Evolutionary conservation across 2,797 vertebrate species (phyloP).

Genomic region (Gadopsis marmoratus): DNA sequence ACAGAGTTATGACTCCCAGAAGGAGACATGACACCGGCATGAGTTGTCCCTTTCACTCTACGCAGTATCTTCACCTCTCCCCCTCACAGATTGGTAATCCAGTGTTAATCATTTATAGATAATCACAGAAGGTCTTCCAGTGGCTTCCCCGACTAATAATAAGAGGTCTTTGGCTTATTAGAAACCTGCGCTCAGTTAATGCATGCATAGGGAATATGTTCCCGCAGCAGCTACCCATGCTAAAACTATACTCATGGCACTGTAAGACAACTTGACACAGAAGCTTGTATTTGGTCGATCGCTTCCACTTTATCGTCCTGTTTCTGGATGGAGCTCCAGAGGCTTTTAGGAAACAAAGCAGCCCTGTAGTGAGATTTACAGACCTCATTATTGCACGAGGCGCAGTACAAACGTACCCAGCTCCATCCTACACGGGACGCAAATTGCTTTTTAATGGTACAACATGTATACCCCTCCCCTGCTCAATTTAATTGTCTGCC

Average conservation of each 20-base stretch:
- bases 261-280: slow-evolving; percentile 7
- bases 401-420: slow-evolving; percentile 10
- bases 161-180: background rate
- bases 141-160: background rate
- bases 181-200: background rate
- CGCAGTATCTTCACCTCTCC: background rate
- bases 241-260: background rate
- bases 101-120: background rate
- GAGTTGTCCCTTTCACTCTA: background rate
- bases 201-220: background rate
- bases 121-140: background rate
- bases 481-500: slow-evolving; percentile 67
- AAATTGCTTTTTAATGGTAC: slow-evolving; percentile 69
- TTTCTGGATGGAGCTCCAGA: slow-evolving; percentile 26
- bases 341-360: slow-evolving; percentile 34
- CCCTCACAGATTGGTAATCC: background rate
- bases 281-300: background rate
- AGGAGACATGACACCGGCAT: background rate
- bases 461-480: slow-evolving; percentile 53
- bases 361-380: slow-evolving; percentile 47
- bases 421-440: slow-evolving; percentile 28
- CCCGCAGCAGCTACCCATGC: background rate
- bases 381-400: slow-evolving; percentile 44
- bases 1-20: background rate
- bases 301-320: slow-evolving; percentile 2